Evolutionary conservation across 2,797 vertebrate species (phyloP).

Genomic region (Clarias fuscus): DNA sequence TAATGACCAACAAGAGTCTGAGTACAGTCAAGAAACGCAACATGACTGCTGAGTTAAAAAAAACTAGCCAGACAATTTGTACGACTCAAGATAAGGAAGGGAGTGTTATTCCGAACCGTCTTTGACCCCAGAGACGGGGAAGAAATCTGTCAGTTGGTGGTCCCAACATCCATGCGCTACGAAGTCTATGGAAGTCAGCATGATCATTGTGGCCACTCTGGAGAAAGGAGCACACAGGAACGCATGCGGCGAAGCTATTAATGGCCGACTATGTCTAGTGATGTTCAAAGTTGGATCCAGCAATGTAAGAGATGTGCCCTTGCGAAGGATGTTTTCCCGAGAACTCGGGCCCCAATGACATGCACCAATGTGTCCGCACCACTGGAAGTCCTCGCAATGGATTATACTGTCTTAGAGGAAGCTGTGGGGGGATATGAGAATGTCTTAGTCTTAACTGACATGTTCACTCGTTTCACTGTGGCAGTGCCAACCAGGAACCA

Average conservation of each 20-base stretch:
- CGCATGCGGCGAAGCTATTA: constrained; percentile 41
- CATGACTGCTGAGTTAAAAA: no score
- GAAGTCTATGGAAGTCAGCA: neutral
- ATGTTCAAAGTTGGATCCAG: constrained; percentile 36
- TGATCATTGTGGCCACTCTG: constrained; percentile 16
- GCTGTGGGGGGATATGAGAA: constrained; percentile 38
- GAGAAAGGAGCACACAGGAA: constrained; percentile 25
- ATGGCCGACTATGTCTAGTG: constrained; percentile 29
- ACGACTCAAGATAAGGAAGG: neutral
- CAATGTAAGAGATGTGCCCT: constrained; percentile 44
- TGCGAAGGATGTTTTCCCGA: constrained; percentile 44
- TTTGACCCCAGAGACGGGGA: neutral
- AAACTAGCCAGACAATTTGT: neutral
- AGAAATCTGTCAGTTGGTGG: neutral
- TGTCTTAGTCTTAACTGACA: constrained; percentile 37
- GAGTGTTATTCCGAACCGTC: neutral
- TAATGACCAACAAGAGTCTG: no score
- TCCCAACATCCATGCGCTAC: neutral
- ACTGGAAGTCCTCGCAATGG: constrained; percentile 36
- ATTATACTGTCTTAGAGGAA: constrained; percentile 29
- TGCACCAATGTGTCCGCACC: constrained; percentile 36
- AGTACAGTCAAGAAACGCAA: no score
- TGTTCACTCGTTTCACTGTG: constrained; percentile 31
- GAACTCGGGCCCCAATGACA: constrained; percentile 26
- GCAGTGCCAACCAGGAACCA: constrained; percentile 43